Evolutionary conservation across 1,140 invertebrate species (phyloP).

Genomic region (Procambarus clarkii): DNA sequence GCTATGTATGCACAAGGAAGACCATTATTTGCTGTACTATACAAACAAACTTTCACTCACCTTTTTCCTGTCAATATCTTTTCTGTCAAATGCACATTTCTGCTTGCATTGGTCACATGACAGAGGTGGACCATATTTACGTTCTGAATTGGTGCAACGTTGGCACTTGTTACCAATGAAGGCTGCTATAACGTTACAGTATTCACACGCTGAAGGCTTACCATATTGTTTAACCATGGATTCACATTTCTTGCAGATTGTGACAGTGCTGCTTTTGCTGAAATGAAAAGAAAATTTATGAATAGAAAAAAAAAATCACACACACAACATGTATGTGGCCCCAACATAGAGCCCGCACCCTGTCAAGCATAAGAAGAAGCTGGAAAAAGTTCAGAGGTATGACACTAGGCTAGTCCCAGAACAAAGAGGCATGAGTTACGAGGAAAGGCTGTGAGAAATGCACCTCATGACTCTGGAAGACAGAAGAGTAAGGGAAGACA

Average conservation of each 20-base stretch:
- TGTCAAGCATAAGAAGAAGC: too few species aligned
- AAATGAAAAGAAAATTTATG: conserved; percentile 72
- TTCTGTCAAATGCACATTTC: conserved; percentile 96
- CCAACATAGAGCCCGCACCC: too few species aligned
- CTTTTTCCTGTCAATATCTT: conserved; percentile 93
- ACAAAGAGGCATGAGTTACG: too few species aligned
- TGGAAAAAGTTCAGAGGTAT: too few species aligned
- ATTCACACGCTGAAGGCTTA: conserved; percentile 95
- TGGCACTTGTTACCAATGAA: conserved; percentile 96
- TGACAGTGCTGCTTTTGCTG: conserved; percentile 90
- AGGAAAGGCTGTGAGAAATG: too few species aligned
- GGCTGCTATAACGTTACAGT: conserved; percentile 97
- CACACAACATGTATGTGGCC: too few species aligned
- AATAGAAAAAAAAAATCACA: neutral
- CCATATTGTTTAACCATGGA: conserved; percentile 95
- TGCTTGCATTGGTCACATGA: conserved; percentile 98
- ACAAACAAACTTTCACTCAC: conserved; percentile 76
- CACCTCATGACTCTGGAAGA: too few species aligned
- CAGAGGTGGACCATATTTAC: conserved; percentile 94
- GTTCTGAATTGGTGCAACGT: conserved; percentile 94
- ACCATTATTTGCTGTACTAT: neutral
- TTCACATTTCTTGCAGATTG: conserved; percentile 97
- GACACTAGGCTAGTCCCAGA: too few species aligned
- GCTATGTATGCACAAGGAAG: neutral
- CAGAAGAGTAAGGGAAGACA: too few species aligned